These are phyloP conservation scores for Cordilura impudica DNA, from an alignment of 2,888 invertebrate species.

Conservation along the genomic window DNA sequence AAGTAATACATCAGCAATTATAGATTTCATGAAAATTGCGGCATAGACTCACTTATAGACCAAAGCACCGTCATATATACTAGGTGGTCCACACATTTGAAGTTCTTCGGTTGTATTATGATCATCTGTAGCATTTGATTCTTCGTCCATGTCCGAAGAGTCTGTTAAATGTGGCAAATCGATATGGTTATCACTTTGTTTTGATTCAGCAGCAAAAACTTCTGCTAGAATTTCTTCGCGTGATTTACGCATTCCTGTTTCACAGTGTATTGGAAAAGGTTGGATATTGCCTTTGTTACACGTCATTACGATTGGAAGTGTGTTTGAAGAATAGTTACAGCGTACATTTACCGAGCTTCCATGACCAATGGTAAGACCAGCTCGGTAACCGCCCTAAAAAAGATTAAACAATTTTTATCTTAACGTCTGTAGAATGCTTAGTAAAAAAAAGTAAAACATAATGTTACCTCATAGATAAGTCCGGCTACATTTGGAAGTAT, in stretches of 20 bases:
- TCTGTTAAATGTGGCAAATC: slow-evolving; percentile 62
- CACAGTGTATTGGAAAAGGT: slow-evolving; percentile 75
- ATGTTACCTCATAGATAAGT: slow-evolving; percentile 74
- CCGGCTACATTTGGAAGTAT: slow-evolving; percentile 74
- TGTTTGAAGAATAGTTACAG: slow-evolving; percentile 80
- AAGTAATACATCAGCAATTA: not conserved
- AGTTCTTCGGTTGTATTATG: slow-evolving; percentile 67
- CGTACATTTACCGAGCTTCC: slow-evolving; percentile 87
- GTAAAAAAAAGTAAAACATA: not conserved
- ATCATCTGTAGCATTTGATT: slow-evolving; percentile 70
- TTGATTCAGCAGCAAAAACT: slow-evolving; percentile 60
- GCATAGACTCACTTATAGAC: slow-evolving; percentile 80
- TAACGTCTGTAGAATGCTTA: too few relatives aligned
- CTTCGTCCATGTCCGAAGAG: slow-evolving; percentile 68
- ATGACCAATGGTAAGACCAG: slow-evolving; percentile 89
- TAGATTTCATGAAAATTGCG: not conserved
- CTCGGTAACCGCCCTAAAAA: slow-evolving; percentile 84
- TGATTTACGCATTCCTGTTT: slow-evolving; percentile 73
- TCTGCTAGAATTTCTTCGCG: slow-evolving; percentile 72
- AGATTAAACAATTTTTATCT: not conserved
- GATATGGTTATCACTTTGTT: slow-evolving; percentile 63
- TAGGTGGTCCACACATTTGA: slow-evolving; percentile 76
- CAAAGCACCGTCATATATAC: slow-evolving; percentile 87
- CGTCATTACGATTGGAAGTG: slow-evolving; percentile 78
- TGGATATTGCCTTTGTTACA: slow-evolving; percentile 74